Conservation (phyloP, 2,113 vertebrate genomes). For the Ibidorhyncha struthersii region DNA sequence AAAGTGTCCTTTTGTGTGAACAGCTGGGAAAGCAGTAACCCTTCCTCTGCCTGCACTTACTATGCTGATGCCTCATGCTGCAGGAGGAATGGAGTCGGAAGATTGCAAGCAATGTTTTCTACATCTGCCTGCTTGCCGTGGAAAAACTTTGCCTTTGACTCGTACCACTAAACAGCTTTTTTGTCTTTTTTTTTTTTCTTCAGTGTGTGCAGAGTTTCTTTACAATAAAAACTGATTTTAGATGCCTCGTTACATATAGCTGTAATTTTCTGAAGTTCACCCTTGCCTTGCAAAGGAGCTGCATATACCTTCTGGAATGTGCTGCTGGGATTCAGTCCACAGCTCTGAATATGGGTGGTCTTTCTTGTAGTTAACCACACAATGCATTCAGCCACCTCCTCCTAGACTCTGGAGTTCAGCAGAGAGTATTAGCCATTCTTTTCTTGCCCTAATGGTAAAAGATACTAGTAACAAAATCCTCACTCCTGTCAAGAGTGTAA, state of each 20-base stretch:
- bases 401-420: background rate
- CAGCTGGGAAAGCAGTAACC: slow-evolving; percentile 26
- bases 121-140: background rate
- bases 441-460: background rate
- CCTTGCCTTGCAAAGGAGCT: background rate
- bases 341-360: background rate
- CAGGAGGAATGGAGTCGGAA: background rate
- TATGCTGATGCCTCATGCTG: background rate
- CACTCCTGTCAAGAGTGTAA: background rate
- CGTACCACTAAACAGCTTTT: background rate
- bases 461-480: background rate
- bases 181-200: background rate
- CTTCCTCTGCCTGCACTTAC: background rate
- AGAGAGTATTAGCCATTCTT: background rate
- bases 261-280: background rate
- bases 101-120: background rate
- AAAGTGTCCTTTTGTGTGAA: slow-evolving; percentile 40
- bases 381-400: background rate
- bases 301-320: background rate
- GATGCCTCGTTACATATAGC: background rate
- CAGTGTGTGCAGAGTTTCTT: background rate
- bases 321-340: background rate
- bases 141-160: background rate
- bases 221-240: background rate
- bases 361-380: background rate